Conservation (phyloP, 2,888 invertebrate genomes). For the Phytoseiulus persimilis region DNA sequence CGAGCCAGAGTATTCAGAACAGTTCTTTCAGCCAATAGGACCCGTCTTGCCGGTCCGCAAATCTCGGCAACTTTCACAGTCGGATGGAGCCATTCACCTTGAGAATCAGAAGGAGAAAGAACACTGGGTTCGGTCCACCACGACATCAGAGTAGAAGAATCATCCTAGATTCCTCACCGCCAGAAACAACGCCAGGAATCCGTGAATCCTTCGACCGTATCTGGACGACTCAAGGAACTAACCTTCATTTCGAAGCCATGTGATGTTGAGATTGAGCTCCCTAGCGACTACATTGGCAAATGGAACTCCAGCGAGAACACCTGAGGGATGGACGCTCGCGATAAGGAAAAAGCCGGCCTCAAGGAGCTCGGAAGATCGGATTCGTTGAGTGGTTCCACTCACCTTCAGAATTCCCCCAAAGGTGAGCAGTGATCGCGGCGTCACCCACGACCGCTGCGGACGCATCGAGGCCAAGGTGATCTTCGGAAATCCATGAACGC, state of each 20-base stretch:
- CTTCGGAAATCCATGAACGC: slow-evolving; percentile 41
- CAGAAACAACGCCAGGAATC: no score
- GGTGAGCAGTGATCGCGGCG: slow-evolving; percentile 33
- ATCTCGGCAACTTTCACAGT: slow-evolving; percentile 48
- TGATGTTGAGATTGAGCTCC: slow-evolving; percentile 48
- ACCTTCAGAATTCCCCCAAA: slow-evolving; percentile 40
- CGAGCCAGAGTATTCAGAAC: slow-evolving; percentile 51
- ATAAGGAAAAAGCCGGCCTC: slow-evolving; percentile 43
- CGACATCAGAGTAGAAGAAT: no score
- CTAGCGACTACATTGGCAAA: slow-evolving; percentile 51
- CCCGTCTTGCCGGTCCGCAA: slow-evolving; percentile 49
- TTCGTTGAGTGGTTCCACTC: background rate
- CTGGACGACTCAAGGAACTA: background rate
- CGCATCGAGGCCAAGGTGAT: slow-evolving; percentile 41
- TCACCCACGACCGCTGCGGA: slow-evolving; percentile 41
- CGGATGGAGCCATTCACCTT: slow-evolving; percentile 41
- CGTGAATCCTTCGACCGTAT: background rate
- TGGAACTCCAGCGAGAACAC: slow-evolving; percentile 51
- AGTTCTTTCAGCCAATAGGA: slow-evolving; percentile 51
- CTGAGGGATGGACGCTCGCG: slow-evolving; percentile 47
- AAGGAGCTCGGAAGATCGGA: no score
- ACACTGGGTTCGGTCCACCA: no score
- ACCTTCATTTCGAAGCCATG: slow-evolving; percentile 28
- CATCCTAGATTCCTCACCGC: no score
- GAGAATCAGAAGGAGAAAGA: background rate